A percentile compares a stretch with the other conserved stretches of the same genome.
Evolutionary conservation across 1,140 invertebrate genomes (phyloP).

Genomic region (Temnothorax nylanderi): DNA sequence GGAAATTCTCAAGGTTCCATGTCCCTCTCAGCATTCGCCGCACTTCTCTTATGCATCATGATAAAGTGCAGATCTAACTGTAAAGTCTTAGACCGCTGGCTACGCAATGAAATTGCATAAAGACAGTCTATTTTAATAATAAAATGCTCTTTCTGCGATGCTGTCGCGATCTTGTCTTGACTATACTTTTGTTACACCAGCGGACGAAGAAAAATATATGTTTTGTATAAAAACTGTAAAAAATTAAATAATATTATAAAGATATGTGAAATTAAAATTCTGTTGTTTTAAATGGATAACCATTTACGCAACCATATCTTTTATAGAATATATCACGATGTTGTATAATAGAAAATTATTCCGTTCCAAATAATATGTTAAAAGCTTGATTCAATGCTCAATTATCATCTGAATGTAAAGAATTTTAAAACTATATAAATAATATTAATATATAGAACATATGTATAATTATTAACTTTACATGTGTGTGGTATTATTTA

Average conservation of each 20-base stretch:
- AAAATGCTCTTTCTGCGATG: not conserved
- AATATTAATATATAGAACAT: slow-evolving; percentile 8
- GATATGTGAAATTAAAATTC: not conserved
- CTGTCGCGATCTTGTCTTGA: slow-evolving; percentile 7
- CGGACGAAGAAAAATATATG: not conserved
- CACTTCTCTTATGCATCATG: slow-evolving; percentile 18
- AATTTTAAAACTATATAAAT: not conserved
- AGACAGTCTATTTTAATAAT: slow-evolving; percentile 26
- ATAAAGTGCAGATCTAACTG: slow-evolving; percentile 44
- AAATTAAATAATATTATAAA: slow-evolving; percentile 8
- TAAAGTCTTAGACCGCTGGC: slow-evolving; percentile 45
- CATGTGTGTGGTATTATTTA: not conserved
- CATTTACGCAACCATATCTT: not conserved
- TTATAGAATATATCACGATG: not conserved
- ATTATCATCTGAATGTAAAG: not conserved
- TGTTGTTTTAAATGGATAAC: not conserved
- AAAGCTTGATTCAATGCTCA: not conserved
- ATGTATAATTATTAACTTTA: slow-evolving; percentile 8
- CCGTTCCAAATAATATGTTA: not conserved
- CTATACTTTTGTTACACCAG: not conserved
- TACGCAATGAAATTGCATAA: slow-evolving; percentile 44
- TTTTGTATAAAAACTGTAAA: not conserved
- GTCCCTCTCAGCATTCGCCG: not conserved
- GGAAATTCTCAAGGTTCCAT: slow-evolving; percentile 38
- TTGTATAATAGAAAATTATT: not conserved